These are phyloP conservation scores for Hypena proboscidalis DNA, from an alignment of 2,888 invertebrate species.

Conservation along the genomic window DNA sequence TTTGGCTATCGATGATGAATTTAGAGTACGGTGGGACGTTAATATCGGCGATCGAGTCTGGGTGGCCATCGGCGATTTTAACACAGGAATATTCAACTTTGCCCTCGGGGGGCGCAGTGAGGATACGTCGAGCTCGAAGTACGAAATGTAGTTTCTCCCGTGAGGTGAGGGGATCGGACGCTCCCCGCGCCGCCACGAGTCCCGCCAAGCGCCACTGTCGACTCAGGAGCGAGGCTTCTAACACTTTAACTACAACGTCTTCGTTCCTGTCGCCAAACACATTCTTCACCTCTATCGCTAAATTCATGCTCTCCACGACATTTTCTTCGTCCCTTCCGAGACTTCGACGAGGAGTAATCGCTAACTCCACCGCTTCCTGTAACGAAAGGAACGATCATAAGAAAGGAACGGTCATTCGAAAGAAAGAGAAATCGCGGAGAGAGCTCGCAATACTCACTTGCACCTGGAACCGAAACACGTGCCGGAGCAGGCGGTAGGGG, in stretches of 20 bases:
- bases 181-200: constrained; percentile 61
- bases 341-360: constrained; percentile 83
- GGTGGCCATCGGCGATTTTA: constrained; percentile 58
- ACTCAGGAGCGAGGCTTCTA: constrained; percentile 86
- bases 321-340: constrained; percentile 64
- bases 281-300: constrained; percentile 89
- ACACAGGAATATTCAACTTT: constrained; percentile 64
- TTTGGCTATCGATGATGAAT: constrained; percentile 62
- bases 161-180: constrained; percentile 55
- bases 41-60: constrained; percentile 52
- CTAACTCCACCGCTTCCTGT: constrained; percentile 84
- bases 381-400: constrained; percentile 22
- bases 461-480: constrained; percentile 65
- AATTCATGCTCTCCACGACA: constrained; percentile 84
- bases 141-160: constrained; percentile 75
- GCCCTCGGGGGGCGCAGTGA: constrained; percentile 49
- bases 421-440: background rate
- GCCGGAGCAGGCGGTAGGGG: constrained; percentile 73
- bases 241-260: constrained; percentile 83
- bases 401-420: too few species aligned
- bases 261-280: constrained; percentile 87
- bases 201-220: constrained; percentile 85
- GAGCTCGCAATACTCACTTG: constrained; percentile 53
- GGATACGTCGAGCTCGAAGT: constrained; percentile 64
- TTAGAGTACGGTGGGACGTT: constrained; percentile 62